Evolutionary conservation across 2,797 vertebrate genomes (phyloP).

Genomic region (Chelon auratus): DNA sequence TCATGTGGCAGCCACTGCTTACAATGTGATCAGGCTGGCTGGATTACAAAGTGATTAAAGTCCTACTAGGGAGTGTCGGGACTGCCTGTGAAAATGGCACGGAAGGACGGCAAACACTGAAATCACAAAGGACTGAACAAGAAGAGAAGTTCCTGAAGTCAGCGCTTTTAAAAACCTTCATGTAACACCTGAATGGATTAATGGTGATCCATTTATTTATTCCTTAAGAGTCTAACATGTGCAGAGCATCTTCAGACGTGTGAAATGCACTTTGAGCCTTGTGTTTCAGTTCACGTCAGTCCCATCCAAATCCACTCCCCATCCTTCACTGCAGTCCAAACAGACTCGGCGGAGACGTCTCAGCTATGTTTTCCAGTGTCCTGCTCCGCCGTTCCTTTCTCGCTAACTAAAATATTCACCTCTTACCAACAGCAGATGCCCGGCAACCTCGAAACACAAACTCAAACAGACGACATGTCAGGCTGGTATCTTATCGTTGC

Average conservation of each 20-base stretch:
- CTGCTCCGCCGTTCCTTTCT: conserved; percentile 13
- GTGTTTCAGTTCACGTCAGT: neutral
- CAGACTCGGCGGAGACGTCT: conserved; percentile 40
- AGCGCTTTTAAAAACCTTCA: neutral
- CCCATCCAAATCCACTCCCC: neutral
- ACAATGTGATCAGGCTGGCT: conserved; percentile 22
- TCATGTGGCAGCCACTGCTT: conserved; percentile 18
- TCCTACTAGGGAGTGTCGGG: conserved; percentile 18
- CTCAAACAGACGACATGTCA: conserved; percentile 27
- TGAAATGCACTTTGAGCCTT: conserved; percentile 3
- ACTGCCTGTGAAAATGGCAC: conserved; percentile 5
- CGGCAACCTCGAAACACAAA: conserved; percentile 29
- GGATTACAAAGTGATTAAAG: conserved; percentile 43
- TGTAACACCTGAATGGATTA: neutral
- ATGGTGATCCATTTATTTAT: neutral
- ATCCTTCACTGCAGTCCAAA: conserved; percentile 41
- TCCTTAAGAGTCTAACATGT: conserved; percentile 5
- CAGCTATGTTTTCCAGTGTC: conserved; percentile 42
- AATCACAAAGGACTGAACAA: neutral
- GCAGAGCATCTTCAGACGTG: neutral
- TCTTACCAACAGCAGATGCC: conserved; percentile 19
- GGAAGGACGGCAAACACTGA: neutral
- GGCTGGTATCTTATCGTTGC: neutral
- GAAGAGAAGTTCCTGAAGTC: too few species aligned
- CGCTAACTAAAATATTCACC: neutral